Percentiles rank a stretch among this genome's conserved stretches.
These are phyloP conservation scores for Serrognathus titanus DNA, from an alignment of 2,888 invertebrate genomes.

Conservation along the genomic window DNA sequence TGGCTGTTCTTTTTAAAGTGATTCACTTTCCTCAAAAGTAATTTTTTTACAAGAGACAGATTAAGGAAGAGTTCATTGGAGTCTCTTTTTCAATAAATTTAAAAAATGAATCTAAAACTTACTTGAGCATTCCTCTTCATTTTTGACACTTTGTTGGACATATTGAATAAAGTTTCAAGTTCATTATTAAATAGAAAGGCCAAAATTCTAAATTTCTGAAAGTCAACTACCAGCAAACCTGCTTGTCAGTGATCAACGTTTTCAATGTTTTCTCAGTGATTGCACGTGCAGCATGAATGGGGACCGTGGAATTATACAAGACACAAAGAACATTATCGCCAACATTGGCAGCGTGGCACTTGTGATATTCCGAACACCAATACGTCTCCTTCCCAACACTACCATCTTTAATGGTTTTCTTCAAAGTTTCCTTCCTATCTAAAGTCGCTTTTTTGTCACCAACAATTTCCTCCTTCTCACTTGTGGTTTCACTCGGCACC, in stretches of 20 bases:
- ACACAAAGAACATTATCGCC: constrained; percentile 68
- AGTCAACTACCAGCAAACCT: constrained; percentile 61
- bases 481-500: constrained; percentile 23
- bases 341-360: constrained; percentile 72
- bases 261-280: constrained; percentile 65
- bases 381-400: constrained; percentile 62
- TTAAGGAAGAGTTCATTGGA: too few relatives aligned
- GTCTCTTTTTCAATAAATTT: too few relatives aligned
- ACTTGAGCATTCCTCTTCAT: too few relatives aligned
- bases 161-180: too few relatives aligned
- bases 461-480: neutral
- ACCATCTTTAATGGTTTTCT: constrained; percentile 24
- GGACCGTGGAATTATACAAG: constrained; percentile 69
- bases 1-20: too few relatives aligned
- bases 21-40: too few relatives aligned
- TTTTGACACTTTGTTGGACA: too few relatives aligned
- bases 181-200: too few relatives aligned
- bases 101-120: too few relatives aligned
- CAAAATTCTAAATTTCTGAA: neutral
- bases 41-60: too few relatives aligned
- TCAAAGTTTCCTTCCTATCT: constrained; percentile 6
- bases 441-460: constrained; percentile 25
- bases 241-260: constrained; percentile 62
- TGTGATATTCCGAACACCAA: constrained; percentile 83
- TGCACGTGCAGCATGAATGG: constrained; percentile 72